These are phyloP conservation scores for Aphelinus certus DNA, from an alignment of 1,140 invertebrate species.

Conservation along the genomic window DNA sequence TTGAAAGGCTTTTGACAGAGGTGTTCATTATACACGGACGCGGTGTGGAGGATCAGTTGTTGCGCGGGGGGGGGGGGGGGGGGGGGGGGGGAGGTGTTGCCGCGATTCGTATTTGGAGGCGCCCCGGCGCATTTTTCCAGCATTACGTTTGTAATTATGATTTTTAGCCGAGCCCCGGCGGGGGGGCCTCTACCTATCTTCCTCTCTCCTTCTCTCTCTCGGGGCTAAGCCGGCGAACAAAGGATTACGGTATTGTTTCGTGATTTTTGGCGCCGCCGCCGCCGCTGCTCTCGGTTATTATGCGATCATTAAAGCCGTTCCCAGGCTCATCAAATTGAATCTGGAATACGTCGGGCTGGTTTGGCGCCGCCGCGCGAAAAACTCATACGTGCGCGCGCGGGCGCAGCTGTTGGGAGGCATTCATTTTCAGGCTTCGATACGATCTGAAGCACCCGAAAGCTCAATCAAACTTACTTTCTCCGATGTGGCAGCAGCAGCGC, in stretches of 20 bases:
- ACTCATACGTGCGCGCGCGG: no score
- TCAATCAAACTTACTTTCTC: no score
- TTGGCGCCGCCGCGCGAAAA: no score
- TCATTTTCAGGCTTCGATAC: no score
- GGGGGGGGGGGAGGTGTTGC: not conserved
- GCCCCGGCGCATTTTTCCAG: not conserved
- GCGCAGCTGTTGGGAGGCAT: no score
- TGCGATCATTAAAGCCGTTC: no score
- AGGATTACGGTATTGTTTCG: not conserved
- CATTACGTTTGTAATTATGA: slow-evolving; percentile 23
- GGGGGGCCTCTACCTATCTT: not conserved
- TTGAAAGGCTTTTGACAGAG: slow-evolving; percentile 20
- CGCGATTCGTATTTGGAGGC: not conserved
- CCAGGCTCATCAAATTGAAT: no score
- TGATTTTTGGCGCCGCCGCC: not conserved
- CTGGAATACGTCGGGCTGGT: no score
- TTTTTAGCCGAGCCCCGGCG: not conserved
- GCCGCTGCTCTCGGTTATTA: no score
- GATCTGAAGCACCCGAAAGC: no score
- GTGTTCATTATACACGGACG: slow-evolving; percentile 18
- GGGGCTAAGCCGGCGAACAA: not conserved
- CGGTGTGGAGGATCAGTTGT: not conserved
- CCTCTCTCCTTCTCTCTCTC: not conserved
- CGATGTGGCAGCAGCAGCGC: no score
- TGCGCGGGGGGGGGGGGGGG: no score